These are phyloP conservation scores for Oligia latruncula DNA, from an alignment of 2,888 invertebrate species.

Conservation along the genomic window DNA sequence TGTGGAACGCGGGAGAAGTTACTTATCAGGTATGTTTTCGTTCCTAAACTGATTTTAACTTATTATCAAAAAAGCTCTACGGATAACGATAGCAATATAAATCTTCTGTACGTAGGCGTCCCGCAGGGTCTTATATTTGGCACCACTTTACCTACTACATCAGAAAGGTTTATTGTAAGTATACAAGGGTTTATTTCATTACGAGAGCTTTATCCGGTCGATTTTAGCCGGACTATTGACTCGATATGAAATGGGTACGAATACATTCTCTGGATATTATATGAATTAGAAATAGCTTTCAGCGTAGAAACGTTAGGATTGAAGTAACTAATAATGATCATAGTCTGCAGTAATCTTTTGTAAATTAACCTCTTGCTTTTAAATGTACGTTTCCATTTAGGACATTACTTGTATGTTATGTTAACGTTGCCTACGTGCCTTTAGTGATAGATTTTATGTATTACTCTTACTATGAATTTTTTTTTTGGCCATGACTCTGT, in stretches of 20 bases:
- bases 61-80: neutral
- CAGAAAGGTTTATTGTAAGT: slow-evolving; percentile 39
- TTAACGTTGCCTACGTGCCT: neutral
- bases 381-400: slow-evolving; percentile 1
- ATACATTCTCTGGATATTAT: slow-evolving; percentile 55
- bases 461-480: neutral
- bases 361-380: slow-evolving; percentile 28
- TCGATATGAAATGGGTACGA: slow-evolving; percentile 49
- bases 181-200: slow-evolving; percentile 31
- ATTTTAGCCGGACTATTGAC: slow-evolving; percentile 53
- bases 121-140: slow-evolving; percentile 32
- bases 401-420: neutral
- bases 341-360: slow-evolving; percentile 35
- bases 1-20: slow-evolving; percentile 86
- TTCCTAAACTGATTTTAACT: neutral
- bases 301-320: slow-evolving; percentile 24
- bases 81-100: neutral
- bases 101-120: slow-evolving; percentile 11
- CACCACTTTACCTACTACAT: slow-evolving; percentile 29
- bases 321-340: slow-evolving; percentile 28
- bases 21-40: slow-evolving; percentile 79
- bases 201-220: slow-evolving; percentile 42
- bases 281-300: slow-evolving; percentile 56
- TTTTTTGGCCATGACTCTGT: neutral
- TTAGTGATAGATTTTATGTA: neutral